Conservation (phyloP, 2,797 vertebrate genomes). For the Bradypodion pumilum region DNA sequence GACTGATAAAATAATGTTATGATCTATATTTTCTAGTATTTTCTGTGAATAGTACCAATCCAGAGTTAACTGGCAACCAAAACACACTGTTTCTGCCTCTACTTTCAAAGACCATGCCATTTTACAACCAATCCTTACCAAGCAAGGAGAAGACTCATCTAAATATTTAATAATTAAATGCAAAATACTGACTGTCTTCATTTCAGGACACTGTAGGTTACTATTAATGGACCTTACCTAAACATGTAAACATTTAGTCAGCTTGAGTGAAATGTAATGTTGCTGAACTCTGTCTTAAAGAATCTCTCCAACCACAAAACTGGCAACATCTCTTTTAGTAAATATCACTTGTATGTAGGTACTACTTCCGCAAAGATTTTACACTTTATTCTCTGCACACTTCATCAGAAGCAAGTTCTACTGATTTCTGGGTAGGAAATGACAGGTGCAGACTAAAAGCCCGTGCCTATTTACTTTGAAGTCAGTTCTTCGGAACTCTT, state of each 20-base stretch:
- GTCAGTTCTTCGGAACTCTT: background rate
- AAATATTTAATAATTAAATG: background rate
- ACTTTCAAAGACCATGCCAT: background rate
- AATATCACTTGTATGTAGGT: background rate
- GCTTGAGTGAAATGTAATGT: background rate
- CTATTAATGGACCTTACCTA: background rate
- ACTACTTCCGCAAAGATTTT: background rate
- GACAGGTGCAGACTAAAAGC: background rate
- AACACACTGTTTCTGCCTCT: background rate
- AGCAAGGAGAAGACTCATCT: background rate
- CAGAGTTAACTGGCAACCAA: background rate
- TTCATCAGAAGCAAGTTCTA: background rate
- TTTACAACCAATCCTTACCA: background rate
- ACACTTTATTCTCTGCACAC: background rate
- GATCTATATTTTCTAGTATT: background rate
- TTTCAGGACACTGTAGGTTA: slow-evolving; percentile 9
- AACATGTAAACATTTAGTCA: slow-evolving; percentile 9
- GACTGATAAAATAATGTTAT: background rate
- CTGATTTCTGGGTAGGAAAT: background rate
- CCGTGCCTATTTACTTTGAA: background rate
- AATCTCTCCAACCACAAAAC: background rate
- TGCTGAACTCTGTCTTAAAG: slow-evolving; percentile 4
- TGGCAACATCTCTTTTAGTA: background rate
- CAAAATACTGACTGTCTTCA: background rate
- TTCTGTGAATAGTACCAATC: background rate